phyloP scores from a whole-genome alignment of 2,797 vertebrate genomes.

The Streptopelia turtur region DNA sequence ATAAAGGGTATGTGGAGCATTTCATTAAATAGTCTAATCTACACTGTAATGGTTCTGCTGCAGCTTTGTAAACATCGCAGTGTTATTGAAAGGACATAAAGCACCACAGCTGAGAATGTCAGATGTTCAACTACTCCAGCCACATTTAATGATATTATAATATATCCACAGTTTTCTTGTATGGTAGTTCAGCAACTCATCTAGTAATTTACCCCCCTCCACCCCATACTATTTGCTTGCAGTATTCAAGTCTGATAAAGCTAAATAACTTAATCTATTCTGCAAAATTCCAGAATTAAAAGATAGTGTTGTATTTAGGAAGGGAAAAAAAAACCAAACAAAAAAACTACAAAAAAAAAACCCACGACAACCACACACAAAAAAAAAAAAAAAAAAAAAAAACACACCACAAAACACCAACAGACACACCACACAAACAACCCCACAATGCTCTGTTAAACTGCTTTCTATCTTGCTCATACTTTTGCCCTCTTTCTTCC shows the following conservation, averaged over 20 bases:
- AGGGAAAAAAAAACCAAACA: background rate
- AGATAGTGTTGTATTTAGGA: background rate
- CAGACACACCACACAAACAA: too few relatives aligned
- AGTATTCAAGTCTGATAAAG: background rate
- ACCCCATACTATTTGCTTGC: background rate
- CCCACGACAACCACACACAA: too few relatives aligned
- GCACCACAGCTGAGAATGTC: background rate
- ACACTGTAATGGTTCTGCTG: background rate
- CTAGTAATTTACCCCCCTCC: background rate
- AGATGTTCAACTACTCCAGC: background rate
- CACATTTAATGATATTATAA: background rate
- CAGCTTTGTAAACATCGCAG: background rate
- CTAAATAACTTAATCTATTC: background rate
- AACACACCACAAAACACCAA: too few relatives aligned
- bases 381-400: too few relatives aligned
- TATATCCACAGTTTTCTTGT: background rate
- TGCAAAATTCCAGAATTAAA: background rate
- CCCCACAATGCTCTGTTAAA: background rate
- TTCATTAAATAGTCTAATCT: background rate
- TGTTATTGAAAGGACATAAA: background rate
- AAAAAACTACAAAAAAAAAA: too few relatives aligned
- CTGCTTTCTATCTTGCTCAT: background rate
- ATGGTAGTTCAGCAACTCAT: background rate
- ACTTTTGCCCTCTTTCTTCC: background rate
- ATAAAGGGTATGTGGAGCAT: background rate